These are phyloP conservation scores for Tenodera sinensis DNA, from an alignment of 2,888 invertebrate species.

Conservation along the genomic window DNA sequence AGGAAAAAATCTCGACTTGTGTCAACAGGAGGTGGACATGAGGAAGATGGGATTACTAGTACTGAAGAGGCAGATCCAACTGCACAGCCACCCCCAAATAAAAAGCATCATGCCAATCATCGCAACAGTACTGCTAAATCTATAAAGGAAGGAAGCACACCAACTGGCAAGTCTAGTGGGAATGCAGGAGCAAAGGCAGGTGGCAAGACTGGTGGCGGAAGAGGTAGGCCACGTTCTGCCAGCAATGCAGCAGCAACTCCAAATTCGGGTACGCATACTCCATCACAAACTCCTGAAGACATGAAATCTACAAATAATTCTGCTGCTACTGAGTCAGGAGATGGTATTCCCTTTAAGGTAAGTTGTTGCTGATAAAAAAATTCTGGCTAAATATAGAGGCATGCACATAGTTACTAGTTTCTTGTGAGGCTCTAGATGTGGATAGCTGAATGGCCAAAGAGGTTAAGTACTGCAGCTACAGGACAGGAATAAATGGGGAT, in stretches of 20 bases:
- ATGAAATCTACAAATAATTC: not conserved
- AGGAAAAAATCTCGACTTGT: constrained; percentile 21
- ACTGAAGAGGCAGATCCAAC: not conserved
- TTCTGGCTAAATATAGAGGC: not conserved
- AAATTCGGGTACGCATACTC: not conserved
- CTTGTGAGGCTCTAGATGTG: too few species aligned
- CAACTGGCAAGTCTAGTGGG: not conserved
- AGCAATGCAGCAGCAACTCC: not conserved
- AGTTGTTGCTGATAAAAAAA: not conserved
- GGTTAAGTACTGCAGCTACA: too few species aligned
- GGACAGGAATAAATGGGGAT: too few species aligned
- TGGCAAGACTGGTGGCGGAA: not conserved
- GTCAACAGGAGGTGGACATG: not conserved
- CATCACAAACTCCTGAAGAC: not conserved
- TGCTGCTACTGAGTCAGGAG: not conserved
- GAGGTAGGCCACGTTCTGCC: not conserved
- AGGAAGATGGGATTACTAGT: constrained; percentile 12
- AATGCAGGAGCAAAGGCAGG: not conserved
- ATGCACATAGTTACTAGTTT: too few species aligned
- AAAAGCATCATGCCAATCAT: constrained; percentile 5
- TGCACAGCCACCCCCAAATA: not conserved
- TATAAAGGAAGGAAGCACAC: not conserved
- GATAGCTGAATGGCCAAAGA: too few species aligned
- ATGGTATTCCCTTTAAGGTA: constrained; percentile 17
- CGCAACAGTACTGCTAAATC: not conserved